phyloP scores from a whole-genome alignment of 92 coral and sea anemone species.

The Isaurus tuberculatus region DNA sequence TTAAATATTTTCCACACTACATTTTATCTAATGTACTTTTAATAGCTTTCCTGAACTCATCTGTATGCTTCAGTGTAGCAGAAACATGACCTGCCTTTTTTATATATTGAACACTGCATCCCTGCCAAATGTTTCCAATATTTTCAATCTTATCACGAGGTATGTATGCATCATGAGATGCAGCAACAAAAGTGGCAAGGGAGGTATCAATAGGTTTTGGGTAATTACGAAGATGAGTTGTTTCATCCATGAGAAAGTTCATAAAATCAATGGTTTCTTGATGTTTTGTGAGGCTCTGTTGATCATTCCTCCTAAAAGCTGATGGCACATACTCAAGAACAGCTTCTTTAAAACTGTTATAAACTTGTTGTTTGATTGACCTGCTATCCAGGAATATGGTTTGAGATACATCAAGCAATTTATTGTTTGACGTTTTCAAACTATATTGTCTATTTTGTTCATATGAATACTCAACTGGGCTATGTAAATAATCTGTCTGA shows the following conservation, averaged over 20 bases:
- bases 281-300: constrained; percentile 7
- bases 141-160: constrained; percentile 77
- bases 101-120: constrained; percentile 77
- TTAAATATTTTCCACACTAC: neutral
- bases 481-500: neutral
- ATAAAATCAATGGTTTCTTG: constrained; percentile 76
- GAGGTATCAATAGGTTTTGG: constrained; percentile 80
- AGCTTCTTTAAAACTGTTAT: constrained; percentile 59
- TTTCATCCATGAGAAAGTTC: constrained; percentile 88
- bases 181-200: constrained; percentile 84
- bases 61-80: constrained; percentile 72
- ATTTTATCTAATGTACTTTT: constrained; percentile 65
- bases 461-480: constrained; percentile 9
- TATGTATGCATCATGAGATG: constrained; percentile 90
- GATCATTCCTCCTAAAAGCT: constrained; percentile 50
- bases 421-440: constrained; percentile 7
- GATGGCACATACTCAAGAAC: constrained; percentile 70
- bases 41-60: constrained; percentile 81
- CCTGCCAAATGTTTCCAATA: constrained; percentile 84
- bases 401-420: constrained; percentile 44
- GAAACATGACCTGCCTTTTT: constrained; percentile 85
- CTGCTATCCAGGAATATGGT: constrained; percentile 72
- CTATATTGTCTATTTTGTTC: constrained; percentile 16
- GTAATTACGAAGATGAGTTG: constrained; percentile 88
- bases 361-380: constrained; percentile 66